Percentiles rank a stretch among this genome's conserved stretches.
Evolutionary conservation across 2,797 vertebrate genomes (phyloP).

Genomic region (Galaxias olidus): DNA sequence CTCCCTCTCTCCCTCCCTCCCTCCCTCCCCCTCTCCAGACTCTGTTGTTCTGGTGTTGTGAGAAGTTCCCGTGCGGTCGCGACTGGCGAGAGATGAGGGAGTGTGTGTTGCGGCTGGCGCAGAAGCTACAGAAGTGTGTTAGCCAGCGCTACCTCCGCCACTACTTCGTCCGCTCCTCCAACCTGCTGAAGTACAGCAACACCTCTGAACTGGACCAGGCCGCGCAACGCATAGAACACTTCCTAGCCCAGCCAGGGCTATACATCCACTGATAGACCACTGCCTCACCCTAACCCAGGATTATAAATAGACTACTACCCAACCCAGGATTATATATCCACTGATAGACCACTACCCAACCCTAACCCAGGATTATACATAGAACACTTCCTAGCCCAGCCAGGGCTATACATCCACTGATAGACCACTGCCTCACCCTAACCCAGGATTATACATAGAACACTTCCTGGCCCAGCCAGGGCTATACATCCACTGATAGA

Average conservation of each 20-base stretch:
- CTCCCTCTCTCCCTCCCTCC: constrained; percentile 32
- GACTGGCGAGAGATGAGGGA: constrained; percentile 73
- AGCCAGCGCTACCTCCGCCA: constrained; percentile 81
- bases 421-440: too few species aligned
- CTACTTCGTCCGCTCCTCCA: constrained; percentile 77
- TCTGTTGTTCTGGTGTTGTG: constrained; percentile 85
- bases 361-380: too few species aligned
- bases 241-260: constrained; percentile 70
- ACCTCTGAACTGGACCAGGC: constrained; percentile 72
- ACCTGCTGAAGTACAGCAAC: constrained; percentile 78
- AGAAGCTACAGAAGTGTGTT: constrained; percentile 79
- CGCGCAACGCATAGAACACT: constrained; percentile 72
- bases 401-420: too few species aligned
- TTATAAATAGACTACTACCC: too few species aligned
- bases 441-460: too few species aligned
- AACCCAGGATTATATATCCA: too few species aligned
- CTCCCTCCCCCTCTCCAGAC: constrained; percentile 58
- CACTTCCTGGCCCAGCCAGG: too few species aligned
- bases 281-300: too few species aligned
- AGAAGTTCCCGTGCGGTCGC: constrained; percentile 77
- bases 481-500: too few species aligned
- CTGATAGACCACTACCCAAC: too few species aligned
- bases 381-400: too few species aligned
- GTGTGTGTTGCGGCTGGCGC: constrained; percentile 75
- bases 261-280: constrained; percentile 34